A percentile compares a stretch with the other conserved stretches of the same genome.
Conservation (phyloP, 2,797 vertebrate genomes). For the Tragelaphus oryx region DNA sequence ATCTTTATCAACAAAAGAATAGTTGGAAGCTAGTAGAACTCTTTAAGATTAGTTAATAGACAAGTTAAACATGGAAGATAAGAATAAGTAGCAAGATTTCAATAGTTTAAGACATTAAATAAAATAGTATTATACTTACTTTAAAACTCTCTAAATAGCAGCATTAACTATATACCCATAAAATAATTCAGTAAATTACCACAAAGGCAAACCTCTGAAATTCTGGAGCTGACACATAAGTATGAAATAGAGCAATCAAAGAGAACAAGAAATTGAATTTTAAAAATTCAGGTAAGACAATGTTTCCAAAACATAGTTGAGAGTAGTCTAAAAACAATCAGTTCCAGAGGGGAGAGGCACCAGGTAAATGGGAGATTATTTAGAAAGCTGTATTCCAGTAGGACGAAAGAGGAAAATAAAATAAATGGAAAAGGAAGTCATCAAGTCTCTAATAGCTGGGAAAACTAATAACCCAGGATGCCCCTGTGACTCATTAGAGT, state of each 20-base stretch:
- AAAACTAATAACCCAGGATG: slow-evolving; percentile 67
- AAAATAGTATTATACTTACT: background rate
- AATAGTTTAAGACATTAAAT: background rate
- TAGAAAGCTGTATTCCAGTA: slow-evolving; percentile 33
- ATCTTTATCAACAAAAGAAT: background rate
- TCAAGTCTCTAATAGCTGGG: slow-evolving; percentile 60
- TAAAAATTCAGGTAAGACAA: background rate
- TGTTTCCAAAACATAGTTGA: background rate
- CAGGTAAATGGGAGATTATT: slow-evolving; percentile 35
- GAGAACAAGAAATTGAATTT: background rate
- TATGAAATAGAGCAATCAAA: background rate
- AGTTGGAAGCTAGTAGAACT: background rate
- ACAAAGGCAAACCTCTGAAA: background rate
- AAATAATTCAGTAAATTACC: background rate
- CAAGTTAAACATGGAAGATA: background rate
- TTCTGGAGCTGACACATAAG: background rate
- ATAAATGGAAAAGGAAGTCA: slow-evolving; percentile 67
- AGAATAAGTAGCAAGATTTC: background rate
- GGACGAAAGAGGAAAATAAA: slow-evolving; percentile 57
- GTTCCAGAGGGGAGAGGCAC: background rate
- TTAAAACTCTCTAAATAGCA: background rate
- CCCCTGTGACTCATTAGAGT: slow-evolving; percentile 61
- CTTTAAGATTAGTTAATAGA: background rate
- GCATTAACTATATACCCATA: background rate
- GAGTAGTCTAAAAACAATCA: slow-evolving; percentile 38